Base-by-base conservation (phyloP, 2,888 invertebrate species). In the Lithophane ornitopus region DNA sequence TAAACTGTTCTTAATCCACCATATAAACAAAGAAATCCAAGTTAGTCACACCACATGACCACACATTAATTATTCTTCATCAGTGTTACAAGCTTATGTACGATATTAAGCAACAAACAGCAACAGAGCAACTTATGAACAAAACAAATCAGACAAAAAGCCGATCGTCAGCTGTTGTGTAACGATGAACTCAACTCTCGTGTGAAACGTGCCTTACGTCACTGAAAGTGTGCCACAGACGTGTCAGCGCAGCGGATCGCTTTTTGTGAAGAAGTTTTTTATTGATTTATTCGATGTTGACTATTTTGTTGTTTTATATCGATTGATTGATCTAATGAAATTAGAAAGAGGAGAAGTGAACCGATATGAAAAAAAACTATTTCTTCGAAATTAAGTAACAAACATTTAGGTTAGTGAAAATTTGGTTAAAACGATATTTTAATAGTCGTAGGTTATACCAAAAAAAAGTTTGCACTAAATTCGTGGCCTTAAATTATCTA, bases 131-230 rank as follows among this genome's bases (percentile, higher is more conserved):
- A 76, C 52, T 58, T 14, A 54, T 39, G 56, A 81, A 71, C 73
- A 81, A 81, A 83, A 85, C 81, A 76, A 76, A 61, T 41, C 44
- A 34, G 9, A 85, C 78, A 83, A 83, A 85, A 82, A 81, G 11
- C 46, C 59, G 70, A 66, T 70, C 76, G 82, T 61, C 69, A 66
- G 52, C 28, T 14, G 71, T 87, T 88, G 78, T 76, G 81, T 80
- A 84, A 88, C 72, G 73, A 78, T 84, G 81, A 77, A 71, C 78
- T 61, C 66, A 58, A 61, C 81, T 84, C 88, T 87, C 89, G 87
- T 88, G 89, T 87, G 88, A 81, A 86, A 82, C 70, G 61, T 28
- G 70, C 65, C 73, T 87, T 86, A 84, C 85, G 78, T 87, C 87
- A 88, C 46, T 44, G 70, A 70, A 87, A 82, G 62, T 82, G 80